These are phyloP conservation scores for Solenopsis invicta DNA, from an alignment of 1,140 invertebrate species.

Conservation along the genomic window DNA sequence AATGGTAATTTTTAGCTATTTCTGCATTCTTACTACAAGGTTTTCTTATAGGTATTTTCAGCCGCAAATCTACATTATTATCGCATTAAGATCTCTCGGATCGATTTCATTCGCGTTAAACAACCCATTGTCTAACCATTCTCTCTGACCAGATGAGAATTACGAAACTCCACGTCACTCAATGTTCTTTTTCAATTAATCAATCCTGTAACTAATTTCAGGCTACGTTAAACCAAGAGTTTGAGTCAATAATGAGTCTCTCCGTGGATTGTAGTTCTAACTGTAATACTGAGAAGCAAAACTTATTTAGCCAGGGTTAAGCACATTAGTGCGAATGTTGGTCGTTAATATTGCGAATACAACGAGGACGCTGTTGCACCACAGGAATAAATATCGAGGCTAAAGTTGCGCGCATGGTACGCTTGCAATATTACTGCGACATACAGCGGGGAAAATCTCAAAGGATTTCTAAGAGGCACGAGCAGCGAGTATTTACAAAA, in stretches of 20 bases:
- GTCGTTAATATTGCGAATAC: slow-evolving; percentile 58
- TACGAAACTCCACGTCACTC: slow-evolving; percentile 28
- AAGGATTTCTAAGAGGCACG: slow-evolving; percentile 59
- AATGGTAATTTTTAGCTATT: neutral
- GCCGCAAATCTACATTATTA: neutral
- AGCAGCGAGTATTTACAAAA: slow-evolving; percentile 58
- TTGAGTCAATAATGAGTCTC: slow-evolving; percentile 3
- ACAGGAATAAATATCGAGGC: slow-evolving; percentile 59
- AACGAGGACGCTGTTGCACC: slow-evolving; percentile 50
- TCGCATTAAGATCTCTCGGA: slow-evolving; percentile 3
- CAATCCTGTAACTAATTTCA: slow-evolving; percentile 30
- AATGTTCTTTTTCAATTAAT: slow-evolving; percentile 29
- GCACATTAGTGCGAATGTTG: slow-evolving; percentile 24
- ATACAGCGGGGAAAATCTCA: slow-evolving; percentile 54
- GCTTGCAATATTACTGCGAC: slow-evolving; percentile 53
- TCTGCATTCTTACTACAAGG: neutral
- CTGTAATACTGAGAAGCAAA: slow-evolving; percentile 26
- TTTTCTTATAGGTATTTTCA: slow-evolving; percentile 14
- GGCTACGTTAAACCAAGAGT: neutral
- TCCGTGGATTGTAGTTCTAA: slow-evolving; percentile 14
- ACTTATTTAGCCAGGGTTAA: slow-evolving; percentile 56
- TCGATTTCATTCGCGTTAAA: slow-evolving; percentile 34
- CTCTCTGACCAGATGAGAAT: slow-evolving; percentile 1
- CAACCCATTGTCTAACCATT: neutral
- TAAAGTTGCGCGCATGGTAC: slow-evolving; percentile 55